Evolutionary conservation across 2,113 vertebrate species (phyloP).

Genomic region (Brachyhypopomus gauderio): DNA sequence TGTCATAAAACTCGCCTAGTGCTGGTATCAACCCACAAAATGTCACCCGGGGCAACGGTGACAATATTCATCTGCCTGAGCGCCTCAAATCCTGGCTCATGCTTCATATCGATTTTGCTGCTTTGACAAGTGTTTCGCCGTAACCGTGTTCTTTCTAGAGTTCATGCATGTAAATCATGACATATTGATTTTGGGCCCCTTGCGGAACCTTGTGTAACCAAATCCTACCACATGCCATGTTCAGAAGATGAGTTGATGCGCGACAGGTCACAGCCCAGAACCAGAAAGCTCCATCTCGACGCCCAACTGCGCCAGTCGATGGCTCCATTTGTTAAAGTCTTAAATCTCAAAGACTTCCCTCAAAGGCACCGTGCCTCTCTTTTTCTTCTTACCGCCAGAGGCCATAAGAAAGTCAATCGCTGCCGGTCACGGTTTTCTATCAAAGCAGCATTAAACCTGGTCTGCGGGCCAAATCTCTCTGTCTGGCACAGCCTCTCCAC

Average conservation of each 20-base stretch:
- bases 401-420: conserved; percentile 30
- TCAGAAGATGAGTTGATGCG: conserved; percentile 21
- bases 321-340: conserved; percentile 39
- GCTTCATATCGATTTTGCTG: conserved; percentile 66
- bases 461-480: conserved; percentile 44
- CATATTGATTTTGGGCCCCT: conserved; percentile 20
- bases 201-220: conserved; percentile 15
- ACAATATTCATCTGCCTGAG: conserved; percentile 64
- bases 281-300: conserved; percentile 31
- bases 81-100: conserved; percentile 63
- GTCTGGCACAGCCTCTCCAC: conserved; percentile 82
- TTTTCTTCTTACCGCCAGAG: conserved; percentile 3
- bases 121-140: conserved; percentile 36
- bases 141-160: conserved; percentile 29
- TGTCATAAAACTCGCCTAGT: too few species aligned
- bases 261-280: conserved; percentile 40
- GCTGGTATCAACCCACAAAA: conserved; percentile 49
- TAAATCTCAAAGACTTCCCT: conserved; percentile 26
- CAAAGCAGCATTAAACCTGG: conserved; percentile 28
- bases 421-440: conserved; percentile 36
- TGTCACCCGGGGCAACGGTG: conserved; percentile 55
- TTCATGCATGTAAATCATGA: conserved; percentile 17
- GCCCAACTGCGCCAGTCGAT: neutral
- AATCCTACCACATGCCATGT: conserved; percentile 27
- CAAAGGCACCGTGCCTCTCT: conserved; percentile 11